phyloP scores from a whole-genome alignment of 2,797 vertebrate genomes.

The Picus viridis region DNA sequence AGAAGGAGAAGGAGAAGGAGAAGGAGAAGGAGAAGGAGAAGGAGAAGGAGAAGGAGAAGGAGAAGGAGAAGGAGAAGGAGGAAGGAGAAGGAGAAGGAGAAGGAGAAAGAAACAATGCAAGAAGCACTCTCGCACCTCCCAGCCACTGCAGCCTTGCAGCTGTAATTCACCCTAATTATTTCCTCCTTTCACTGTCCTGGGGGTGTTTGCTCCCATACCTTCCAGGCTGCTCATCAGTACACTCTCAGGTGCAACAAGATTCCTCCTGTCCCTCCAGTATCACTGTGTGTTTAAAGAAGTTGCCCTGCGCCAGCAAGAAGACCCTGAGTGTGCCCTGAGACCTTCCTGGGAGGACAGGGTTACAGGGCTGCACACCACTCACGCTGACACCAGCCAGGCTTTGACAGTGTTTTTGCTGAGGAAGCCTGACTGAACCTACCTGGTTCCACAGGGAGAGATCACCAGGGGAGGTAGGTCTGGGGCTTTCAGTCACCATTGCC shows the following conservation, averaged over 20 bases:
- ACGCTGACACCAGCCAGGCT: rapidly evolving
- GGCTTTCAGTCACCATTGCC: no score
- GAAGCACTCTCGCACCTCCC: rapidly evolving
- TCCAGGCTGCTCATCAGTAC: constrained; percentile 48
- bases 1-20: no score
- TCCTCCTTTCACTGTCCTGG: neutral
- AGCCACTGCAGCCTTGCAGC: neutral
- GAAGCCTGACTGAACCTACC: no score
- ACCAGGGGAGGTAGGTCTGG: no score
- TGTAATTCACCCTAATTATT: constrained; percentile 30
- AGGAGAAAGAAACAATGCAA: no score
- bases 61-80: no score
- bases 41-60: no score
- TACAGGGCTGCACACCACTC: neutral
- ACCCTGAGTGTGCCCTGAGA: rapidly evolving
- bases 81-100: no score
- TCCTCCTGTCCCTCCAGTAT: neutral
- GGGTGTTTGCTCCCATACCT: constrained; percentile 41
- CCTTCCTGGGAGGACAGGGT: neutral
- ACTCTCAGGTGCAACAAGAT: neutral
- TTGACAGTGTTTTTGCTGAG: no score
- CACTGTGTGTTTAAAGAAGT: neutral
- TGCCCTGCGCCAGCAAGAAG: neutral
- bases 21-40: no score
- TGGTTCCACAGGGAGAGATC: neutral